Base-by-base conservation (phyloP, 2,797 vertebrate species). In the Emydoidea blandingii region DNA sequence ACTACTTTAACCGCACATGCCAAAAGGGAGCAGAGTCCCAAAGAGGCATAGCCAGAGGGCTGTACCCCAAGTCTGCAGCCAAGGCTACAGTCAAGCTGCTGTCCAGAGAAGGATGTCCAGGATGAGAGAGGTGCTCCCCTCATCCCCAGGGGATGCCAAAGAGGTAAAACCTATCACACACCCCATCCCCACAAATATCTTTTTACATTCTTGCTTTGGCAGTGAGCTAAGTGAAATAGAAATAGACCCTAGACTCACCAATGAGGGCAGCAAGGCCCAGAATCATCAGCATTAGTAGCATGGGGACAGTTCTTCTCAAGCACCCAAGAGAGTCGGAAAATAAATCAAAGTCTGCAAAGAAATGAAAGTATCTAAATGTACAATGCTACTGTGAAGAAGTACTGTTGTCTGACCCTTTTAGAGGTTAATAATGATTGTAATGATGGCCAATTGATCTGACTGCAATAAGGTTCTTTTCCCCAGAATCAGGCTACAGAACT, bases 231-330 rank as follows among this genome's bases (percentile, higher is more conserved):
- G 18, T 0, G 1, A 65, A 34, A 65, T 76, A 68, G 62, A 1
- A 18, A 85, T 62, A 19, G 80, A 86, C 0, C 1, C 16, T 31
- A 41, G 10, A 95, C 96, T 97, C 87, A 97, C 97, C 93, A 37
- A 68, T 81, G 74, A 98, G 87, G 91, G 85, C 93, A 47, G 94
- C 78, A 3, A 98, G 88, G 19, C 96, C 94, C 90, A 98, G 91
- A 25, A 96, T 88, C 44, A 95, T 4, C 18, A 94, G 83, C 72
- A 76, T 41, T 0, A 52, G 31, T 56, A 56, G 49, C 96, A 94
- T 97, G 27, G 31, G 1, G 3, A 68, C 23, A 47, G n/a, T 79
- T 90, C 47, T 47, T 93, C 80, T 68, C 5, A 1, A 1, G 34
- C n/a, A 74, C 5, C 15, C 87, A 76, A 59, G 96, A 72, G 27